Base-by-base conservation (phyloP, 2,113 vertebrate species). In the Climacteris rufus region DNA sequence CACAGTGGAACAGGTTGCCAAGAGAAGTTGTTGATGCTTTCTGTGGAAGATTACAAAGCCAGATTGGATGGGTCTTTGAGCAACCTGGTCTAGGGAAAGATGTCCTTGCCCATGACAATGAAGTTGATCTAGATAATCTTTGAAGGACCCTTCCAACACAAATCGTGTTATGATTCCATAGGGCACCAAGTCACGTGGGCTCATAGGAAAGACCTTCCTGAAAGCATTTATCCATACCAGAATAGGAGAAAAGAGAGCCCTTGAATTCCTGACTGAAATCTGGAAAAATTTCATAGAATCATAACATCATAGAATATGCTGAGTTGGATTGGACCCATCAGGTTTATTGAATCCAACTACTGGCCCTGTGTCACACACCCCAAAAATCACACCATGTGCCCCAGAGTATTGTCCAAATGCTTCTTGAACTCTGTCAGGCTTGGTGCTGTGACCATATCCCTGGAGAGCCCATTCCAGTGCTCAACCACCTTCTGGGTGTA, bases 361-460 rank as follows among this genome's bases (percentile, higher is more conserved):
- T 50, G 31, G 50, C 15, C 50, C 4, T 13, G 15, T 24, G 12
- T 35, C 42, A 50, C 25, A 37, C 18, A 50, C 5, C 4, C 37
- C 15, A 50, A 7, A 44, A 50, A 10, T 50, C 42, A 37, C 31
- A 37, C 5, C 4, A 0, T 20, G 22, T 33, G 8, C 44, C 50
- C 72, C 27, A 65, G 4, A 6, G 5, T 0, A 1, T 23, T 57
- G 15, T 33, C 7, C 50, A 72, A 72, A 27, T 1, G 1, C 31
- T 44, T 57, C 27, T 16, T 44, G 44, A 74, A 16, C 50, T 88
- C 59, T 74, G 31, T 23, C 15, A 24, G 31, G 27, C 28, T 47
- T 65, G 37, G 10, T 52, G 18, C 13, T 57, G 27, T 57, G 42
- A 57, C 18, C 42, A 37, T 4, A 50, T 2, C 22, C 42, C 35